phyloP scores from a whole-genome alignment of 2,113 vertebrate genomes.

The Bambusicola thoracicus region DNA sequence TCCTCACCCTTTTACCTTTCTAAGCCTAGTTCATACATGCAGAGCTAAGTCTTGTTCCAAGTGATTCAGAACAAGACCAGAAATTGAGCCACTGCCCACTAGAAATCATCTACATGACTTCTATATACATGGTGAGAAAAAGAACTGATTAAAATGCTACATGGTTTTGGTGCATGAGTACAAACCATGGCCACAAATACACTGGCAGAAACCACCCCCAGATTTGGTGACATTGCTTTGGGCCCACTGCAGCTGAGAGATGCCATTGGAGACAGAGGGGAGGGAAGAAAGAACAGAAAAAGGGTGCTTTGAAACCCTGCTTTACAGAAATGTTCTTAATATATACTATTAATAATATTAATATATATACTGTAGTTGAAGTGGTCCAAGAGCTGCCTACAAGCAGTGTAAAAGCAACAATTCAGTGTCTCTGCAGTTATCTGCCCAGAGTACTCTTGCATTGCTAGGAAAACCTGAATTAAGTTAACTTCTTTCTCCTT shows the following conservation, averaged over 20 bases:
- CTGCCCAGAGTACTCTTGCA: background rate
- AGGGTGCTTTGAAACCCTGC: background rate
- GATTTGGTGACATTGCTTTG: background rate
- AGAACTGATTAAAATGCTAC: background rate
- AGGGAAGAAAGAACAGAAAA: background rate
- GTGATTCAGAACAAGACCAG: conserved; percentile 20
- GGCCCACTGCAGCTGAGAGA: background rate
- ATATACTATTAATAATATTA: too few relatives aligned
- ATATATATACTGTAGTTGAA: background rate
- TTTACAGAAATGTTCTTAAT: background rate
- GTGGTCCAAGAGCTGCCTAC: background rate
- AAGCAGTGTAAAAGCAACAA: background rate
- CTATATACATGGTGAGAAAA: conserved; percentile 10
- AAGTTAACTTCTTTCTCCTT: background rate
- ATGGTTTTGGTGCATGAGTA: background rate
- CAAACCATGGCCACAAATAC: background rate
- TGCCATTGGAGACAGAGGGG: background rate
- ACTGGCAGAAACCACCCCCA: background rate
- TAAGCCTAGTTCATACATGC: conserved; percentile 2
- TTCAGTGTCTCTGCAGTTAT: background rate
- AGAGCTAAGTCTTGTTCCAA: conserved; percentile 35
- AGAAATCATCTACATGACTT: background rate
- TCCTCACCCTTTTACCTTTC: conserved; percentile 5
- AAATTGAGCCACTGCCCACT: conserved; percentile 31
- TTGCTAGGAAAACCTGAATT: background rate